Percentiles rank a stretch among this genome's conserved stretches.
phyloP scores from a whole-genome alignment of 2,888 invertebrate genomes.

The Apocheima hispidaria region DNA sequence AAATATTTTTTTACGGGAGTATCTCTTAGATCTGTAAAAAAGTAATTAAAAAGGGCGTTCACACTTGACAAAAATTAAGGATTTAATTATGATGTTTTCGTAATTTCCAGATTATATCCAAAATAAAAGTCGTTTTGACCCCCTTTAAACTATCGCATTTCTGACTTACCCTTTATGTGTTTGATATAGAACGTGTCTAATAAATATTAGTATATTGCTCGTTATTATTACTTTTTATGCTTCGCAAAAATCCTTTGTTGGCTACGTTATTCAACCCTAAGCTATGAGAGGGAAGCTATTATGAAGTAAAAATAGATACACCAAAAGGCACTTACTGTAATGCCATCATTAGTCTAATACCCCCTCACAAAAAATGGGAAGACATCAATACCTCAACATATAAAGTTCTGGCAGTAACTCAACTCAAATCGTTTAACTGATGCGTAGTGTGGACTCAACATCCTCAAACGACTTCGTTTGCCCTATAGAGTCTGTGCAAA shows the following conservation, averaged over 20 bases:
- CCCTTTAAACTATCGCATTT: background rate
- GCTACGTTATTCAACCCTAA: slow-evolving; percentile 15
- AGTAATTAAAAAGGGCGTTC: background rate
- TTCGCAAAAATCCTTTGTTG: slow-evolving; percentile 14
- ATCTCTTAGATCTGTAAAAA: too few species aligned
- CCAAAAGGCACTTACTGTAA: slow-evolving; percentile 41
- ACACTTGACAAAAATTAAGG: background rate
- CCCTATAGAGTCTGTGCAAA: too few species aligned
- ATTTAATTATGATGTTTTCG: background rate
- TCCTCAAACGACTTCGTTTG: too few species aligned
- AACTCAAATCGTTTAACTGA: too few species aligned
- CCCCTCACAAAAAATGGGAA: slow-evolving; percentile 33
- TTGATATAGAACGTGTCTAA: slow-evolving; percentile 5
- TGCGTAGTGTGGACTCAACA: too few species aligned
- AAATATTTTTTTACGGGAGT: too few species aligned
- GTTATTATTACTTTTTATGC: slow-evolving; percentile 16
- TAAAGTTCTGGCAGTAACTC: slow-evolving; percentile 16
- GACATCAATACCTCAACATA: slow-evolving; percentile 34
- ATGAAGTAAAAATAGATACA: slow-evolving; percentile 44
- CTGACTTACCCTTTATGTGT: background rate
- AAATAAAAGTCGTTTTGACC: background rate
- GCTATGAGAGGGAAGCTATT: slow-evolving; percentile 36
- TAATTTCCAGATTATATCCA: background rate
- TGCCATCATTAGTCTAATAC: slow-evolving; percentile 43
- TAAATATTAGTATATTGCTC: slow-evolving; percentile 7